phyloP scores from a whole-genome alignment of 2,888 invertebrate species.

The Temnothorax unifasciatus region DNA sequence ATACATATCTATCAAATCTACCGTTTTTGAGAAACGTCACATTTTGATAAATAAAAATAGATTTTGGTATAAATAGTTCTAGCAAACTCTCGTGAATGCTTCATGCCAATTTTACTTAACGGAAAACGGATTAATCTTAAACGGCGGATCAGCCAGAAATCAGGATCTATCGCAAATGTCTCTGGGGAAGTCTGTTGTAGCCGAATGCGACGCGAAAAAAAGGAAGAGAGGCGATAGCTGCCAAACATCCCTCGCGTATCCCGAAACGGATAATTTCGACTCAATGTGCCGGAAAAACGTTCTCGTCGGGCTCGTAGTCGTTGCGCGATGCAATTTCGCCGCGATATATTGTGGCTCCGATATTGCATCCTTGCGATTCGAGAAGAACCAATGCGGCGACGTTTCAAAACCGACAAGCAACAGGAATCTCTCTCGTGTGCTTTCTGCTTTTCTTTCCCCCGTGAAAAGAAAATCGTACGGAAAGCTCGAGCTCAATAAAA shows the following conservation, averaged over 20 bases:
- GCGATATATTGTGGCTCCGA: conserved; percentile 47
- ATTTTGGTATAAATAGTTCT: neutral
- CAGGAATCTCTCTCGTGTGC: neutral
- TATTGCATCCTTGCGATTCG: conserved; percentile 35
- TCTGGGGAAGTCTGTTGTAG: neutral
- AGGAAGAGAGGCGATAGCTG: conserved; percentile 5
- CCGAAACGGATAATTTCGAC: conserved; percentile 37
- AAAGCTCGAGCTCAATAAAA: conserved; percentile 12
- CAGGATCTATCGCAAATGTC: neutral
- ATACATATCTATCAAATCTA: neutral
- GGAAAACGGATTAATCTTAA: conserved; percentile 25
- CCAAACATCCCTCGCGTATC: conserved; percentile 32
- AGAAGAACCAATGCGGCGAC: conserved; percentile 5
- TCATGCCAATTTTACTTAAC: neutral
- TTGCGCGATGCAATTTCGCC: conserved; percentile 60
- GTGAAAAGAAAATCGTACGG: neutral
- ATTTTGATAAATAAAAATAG: neutral
- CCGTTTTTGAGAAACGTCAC: neutral
- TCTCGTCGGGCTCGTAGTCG: conserved; percentile 44
- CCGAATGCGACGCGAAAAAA: conserved; percentile 1
- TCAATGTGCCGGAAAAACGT: conserved; percentile 61
- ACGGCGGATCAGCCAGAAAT: neutral
- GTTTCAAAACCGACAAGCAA: neutral
- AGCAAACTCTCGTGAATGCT: neutral
- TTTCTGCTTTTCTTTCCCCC: neutral